These are phyloP conservation scores for Prosapia bicincta DNA, from an alignment of 2,888 invertebrate genomes.

Conservation along the genomic window DNA sequence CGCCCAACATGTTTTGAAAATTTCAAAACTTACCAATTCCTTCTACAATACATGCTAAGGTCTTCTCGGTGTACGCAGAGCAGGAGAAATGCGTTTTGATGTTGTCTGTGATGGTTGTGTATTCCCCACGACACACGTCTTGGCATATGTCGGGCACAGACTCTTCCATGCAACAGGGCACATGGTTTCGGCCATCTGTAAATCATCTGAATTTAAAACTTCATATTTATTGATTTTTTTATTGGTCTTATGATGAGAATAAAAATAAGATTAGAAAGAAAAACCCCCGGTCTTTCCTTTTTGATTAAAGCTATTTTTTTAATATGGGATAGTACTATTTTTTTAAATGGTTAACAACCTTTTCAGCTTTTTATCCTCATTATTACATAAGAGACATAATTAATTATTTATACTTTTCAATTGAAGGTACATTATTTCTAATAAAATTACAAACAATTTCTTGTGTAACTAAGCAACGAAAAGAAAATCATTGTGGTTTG, in stretches of 20 bases:
- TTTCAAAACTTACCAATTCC: constrained; percentile 65
- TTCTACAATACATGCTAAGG: constrained; percentile 77
- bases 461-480: too few species aligned
- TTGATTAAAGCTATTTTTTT: too few species aligned
- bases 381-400: too few species aligned
- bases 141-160: constrained; percentile 81
- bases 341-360: too few species aligned
- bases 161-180: constrained; percentile 79
- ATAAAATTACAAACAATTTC: too few species aligned
- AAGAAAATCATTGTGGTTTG: too few species aligned
- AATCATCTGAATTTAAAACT: not conserved
- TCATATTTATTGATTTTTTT: not conserved
- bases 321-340: too few species aligned
- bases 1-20: too few species aligned
- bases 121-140: constrained; percentile 81
- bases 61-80: constrained; percentile 76
- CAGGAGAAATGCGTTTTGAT: constrained; percentile 83
- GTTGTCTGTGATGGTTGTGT: constrained; percentile 78
- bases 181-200: constrained; percentile 76
- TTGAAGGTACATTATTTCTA: too few species aligned
- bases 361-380: too few species aligned
- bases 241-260: not conserved
- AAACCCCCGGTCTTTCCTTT: too few species aligned
- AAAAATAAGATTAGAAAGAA: not conserved
- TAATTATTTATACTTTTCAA: too few species aligned